phyloP scores from a whole-genome alignment of 2,888 invertebrate genomes.

The Cryptus armator region DNA sequence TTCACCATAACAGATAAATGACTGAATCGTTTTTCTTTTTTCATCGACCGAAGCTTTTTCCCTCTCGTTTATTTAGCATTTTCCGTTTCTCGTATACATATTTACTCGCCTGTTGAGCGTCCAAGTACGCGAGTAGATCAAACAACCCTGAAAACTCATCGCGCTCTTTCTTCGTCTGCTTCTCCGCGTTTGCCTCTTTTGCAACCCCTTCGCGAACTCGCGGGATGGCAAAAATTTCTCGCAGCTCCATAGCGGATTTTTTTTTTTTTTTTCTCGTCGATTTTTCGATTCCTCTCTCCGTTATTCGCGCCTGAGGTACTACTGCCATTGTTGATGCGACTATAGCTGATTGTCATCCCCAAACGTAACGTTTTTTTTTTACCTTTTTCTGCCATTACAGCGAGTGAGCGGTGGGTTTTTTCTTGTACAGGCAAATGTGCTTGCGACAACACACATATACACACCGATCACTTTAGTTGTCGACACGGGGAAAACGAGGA shows the following conservation, averaged over 20 bases:
- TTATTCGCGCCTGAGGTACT: not conserved
- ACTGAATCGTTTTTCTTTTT: constrained; percentile 21
- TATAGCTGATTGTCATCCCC: constrained; percentile 4
- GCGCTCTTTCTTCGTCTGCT: constrained; percentile 55
- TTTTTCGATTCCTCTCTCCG: not conserved
- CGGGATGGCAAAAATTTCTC: constrained; percentile 29
- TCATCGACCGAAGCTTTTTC: constrained; percentile 14
- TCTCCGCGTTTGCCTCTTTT: constrained; percentile 50
- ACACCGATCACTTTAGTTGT: constrained; percentile 13
- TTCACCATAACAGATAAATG: not conserved
- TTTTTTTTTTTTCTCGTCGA: constrained; percentile 1
- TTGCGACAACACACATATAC: not conserved
- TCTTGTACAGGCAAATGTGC: not conserved
- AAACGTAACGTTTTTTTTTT: constrained; percentile 1
- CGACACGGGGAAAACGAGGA: constrained; percentile 44
- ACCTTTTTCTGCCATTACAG: constrained; percentile 21
- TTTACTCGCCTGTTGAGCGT: constrained; percentile 61
- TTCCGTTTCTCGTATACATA: constrained; percentile 46
- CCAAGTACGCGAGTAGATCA: constrained; percentile 57
- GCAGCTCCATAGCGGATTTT: not conserved
- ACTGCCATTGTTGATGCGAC: constrained; percentile 8
- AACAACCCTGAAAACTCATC: constrained; percentile 66
- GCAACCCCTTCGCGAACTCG: constrained; percentile 39
- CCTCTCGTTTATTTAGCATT: constrained; percentile 49
- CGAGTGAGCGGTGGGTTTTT: not conserved